Conservation (phyloP, 1,140 invertebrate genomes). For the Aethina tumida region DNA sequence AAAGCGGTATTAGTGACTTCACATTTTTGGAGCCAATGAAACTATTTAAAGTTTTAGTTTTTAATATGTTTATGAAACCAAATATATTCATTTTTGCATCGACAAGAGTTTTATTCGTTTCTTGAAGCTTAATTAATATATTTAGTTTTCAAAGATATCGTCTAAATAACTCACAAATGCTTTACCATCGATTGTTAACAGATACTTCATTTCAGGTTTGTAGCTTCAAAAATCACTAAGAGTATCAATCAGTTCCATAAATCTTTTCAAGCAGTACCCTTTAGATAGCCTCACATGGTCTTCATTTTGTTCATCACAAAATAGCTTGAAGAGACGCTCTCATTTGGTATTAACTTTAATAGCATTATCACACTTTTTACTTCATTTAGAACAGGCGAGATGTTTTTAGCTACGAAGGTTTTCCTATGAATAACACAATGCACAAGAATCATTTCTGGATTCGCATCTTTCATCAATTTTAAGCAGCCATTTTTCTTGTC, state of each 20-base stretch:
- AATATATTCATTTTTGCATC: slow-evolving; percentile 14
- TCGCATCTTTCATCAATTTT: slow-evolving; percentile 17
- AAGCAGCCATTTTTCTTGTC: slow-evolving; percentile 13
- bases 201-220: slow-evolving; percentile 21
- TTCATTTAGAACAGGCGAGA: slow-evolving; percentile 22
- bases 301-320: slow-evolving; percentile 22
- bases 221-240: slow-evolving; percentile 18
- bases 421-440: slow-evolving; percentile 22
- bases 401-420: slow-evolving; percentile 17
- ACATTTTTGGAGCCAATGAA: slow-evolving; percentile 7
- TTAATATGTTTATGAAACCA: slow-evolving; percentile 7
- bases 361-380: slow-evolving; percentile 20
- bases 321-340: slow-evolving; percentile 20
- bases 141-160: slow-evolving; percentile 19
- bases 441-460: slow-evolving; percentile 20
- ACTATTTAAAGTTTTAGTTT: slow-evolving; percentile 3
- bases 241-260: slow-evolving; percentile 20
- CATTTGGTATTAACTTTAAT: slow-evolving; percentile 21
- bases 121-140: slow-evolving; percentile 16
- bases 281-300: slow-evolving; percentile 21
- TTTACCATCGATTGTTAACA: slow-evolving; percentile 18
- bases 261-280: slow-evolving; percentile 22
- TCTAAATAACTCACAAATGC: slow-evolving; percentile 17
- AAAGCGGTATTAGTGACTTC: slow-evolving; percentile 29
- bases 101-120: slow-evolving; percentile 16